Conservation (phyloP, 64 coral and sea anemone genomes). For the Dendrophyllia cribrosa region DNA sequence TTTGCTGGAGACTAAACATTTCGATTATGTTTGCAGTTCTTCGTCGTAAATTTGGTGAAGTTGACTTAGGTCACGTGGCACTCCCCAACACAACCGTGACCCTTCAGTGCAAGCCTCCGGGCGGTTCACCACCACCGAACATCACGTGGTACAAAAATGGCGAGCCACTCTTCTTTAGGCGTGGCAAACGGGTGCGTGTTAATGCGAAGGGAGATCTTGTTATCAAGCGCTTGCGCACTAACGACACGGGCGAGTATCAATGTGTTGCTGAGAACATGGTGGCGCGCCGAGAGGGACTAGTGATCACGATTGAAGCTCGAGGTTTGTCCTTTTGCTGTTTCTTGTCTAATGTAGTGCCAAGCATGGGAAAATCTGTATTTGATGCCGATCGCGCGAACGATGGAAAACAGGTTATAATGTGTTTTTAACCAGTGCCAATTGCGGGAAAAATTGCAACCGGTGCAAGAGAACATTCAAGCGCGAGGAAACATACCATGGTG, state of each 20-base stretch:
- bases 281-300: not conserved
- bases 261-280: conserved; percentile 16
- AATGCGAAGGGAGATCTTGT: not conserved
- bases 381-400: too few species aligned
- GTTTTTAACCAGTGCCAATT: too few species aligned
- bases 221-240: not conserved
- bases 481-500: too few species aligned
- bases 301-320: not conserved
- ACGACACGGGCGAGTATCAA: not conserved
- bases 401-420: too few species aligned
- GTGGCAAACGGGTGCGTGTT: not conserved
- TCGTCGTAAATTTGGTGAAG: not conserved
- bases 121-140: not conserved
- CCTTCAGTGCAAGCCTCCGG: not conserved
- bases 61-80: not conserved
- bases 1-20: too few species aligned
- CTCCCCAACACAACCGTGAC: not conserved
- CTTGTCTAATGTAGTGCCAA: too few species aligned
- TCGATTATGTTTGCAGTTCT: not conserved
- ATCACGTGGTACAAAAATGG: conserved; percentile 36
- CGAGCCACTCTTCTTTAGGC: not conserved
- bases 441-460: too few species aligned
- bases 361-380: too few species aligned
- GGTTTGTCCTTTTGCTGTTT: not conserved
- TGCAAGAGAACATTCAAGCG: too few species aligned